Evolutionary conservation across 1,140 invertebrate species (phyloP), one percentile per base, ranked within the genome.

Genomic region (Antheraea mylitta): DNA sequence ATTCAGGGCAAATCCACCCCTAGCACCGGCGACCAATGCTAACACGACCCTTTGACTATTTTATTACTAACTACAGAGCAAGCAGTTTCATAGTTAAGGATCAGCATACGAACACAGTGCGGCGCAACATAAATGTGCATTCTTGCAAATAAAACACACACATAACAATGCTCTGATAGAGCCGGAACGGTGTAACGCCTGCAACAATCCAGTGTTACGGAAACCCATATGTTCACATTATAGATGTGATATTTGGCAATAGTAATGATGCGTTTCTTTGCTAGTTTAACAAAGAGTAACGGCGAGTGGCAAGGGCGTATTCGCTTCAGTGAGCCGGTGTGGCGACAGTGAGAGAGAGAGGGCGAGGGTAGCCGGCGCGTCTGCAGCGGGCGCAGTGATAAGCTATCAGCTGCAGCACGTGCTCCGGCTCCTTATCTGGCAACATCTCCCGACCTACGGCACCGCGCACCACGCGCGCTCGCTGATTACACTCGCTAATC

Each of bases 391-490:
- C 62, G 63, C 19, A 36, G 37, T 69, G 71, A 73, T 73, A 73
- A 73, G 71, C 45, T 73, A 73, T 73, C 72, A 69, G 67, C 71
- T 67, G 67, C 38, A 63, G 71, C 68, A 53, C 69, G 59, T 48
- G 58, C 70, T 36, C 64, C 73, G 37, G 37, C 66, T 18, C 65
- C 48, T 73, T 73, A 73, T 73, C 71, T 69, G 60, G 63, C 67
- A 67, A 67, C 71, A 71, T 69, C 69, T 71, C 70, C 68, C 74
- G 74, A 72, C 68, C 70, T 68, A 65, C 30, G 66, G 58, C 48
- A 68, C 68, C 38, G 45, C n/a, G 13, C 42, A 19, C 70, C 42
- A n/a, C 36, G 64, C 64, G 48, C 66, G 38, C 38, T 9, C 38
- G 11, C 45, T 53, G 45, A 53, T 53, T 53, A 53, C 45, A 11